A percentile compares a stretch with the other conserved stretches of the same genome.
Evolutionary conservation across 2,113 vertebrate genomes (phyloP).

Genomic region (Notechis scutatus): DNA sequence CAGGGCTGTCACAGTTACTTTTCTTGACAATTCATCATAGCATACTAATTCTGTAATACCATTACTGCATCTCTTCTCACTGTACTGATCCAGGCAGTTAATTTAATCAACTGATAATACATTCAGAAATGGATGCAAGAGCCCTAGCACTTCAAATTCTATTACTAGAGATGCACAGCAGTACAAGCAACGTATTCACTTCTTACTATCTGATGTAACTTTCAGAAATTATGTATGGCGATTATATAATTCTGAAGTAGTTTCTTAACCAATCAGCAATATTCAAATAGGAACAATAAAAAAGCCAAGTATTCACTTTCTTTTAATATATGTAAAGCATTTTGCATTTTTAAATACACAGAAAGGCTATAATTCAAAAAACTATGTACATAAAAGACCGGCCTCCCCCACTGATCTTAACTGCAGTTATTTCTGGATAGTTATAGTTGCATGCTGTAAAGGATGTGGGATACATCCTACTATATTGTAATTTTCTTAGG

Average conservation of each 20-base stretch:
- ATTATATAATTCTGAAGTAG: slow-evolving; percentile 24
- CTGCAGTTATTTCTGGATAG: not conserved
- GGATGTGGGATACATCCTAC: not conserved
- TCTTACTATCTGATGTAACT: slow-evolving; percentile 58
- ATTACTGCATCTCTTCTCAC: slow-evolving; percentile 92
- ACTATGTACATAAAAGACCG: not conserved
- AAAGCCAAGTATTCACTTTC: not conserved
- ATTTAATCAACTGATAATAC: slow-evolving; percentile 95
- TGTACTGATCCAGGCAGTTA: slow-evolving; percentile 88
- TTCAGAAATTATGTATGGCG: slow-evolving; percentile 45
- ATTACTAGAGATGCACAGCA: slow-evolving; percentile 70
- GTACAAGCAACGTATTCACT: slow-evolving; percentile 58
- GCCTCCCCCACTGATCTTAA: not conserved
- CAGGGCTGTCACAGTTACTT: slow-evolving; percentile 92
- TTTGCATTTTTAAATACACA: not conserved
- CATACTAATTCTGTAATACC: slow-evolving; percentile 98
- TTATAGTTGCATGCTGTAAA: not conserved
- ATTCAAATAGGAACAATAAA: not conserved
- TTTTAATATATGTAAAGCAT: not conserved
- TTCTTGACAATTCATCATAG: slow-evolving; percentile 96
- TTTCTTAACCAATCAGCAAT: slow-evolving; percentile 24
- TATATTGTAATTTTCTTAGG: not conserved
- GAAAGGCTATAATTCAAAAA: not conserved
- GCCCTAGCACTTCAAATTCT: slow-evolving; percentile 77
- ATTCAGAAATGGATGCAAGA: slow-evolving; percentile 81